A percentile compares a stretch with the other conserved stretches of the same genome.
Conservation (phyloP, 2,113 vertebrate genomes). For the Stegostoma tigrinum region DNA sequence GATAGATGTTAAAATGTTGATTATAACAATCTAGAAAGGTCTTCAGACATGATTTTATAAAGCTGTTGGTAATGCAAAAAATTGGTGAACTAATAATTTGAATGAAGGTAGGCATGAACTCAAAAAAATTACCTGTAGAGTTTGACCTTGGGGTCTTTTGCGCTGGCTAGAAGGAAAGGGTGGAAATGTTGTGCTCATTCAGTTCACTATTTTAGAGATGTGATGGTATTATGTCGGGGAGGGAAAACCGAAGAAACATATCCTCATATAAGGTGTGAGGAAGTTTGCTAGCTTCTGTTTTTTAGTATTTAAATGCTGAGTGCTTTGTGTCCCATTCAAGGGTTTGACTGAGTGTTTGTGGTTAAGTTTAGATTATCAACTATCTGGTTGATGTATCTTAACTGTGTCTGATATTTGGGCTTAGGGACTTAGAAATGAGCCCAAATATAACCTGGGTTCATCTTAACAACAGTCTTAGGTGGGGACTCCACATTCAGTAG, state of each 20-base stretch:
- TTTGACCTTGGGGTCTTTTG: not conserved
- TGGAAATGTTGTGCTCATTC: not conserved
- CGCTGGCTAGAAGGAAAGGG: not conserved
- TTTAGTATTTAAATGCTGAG: not conserved
- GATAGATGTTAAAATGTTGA: not conserved
- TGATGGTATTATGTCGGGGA: not conserved
- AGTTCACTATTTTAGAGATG: not conserved
- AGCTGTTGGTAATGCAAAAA: not conserved
- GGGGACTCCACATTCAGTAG: too few relatives aligned
- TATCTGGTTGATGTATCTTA: not conserved
- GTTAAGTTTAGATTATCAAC: not conserved
- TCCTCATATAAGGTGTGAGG: not conserved
- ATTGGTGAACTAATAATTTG: not conserved
- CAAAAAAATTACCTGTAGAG: not conserved
- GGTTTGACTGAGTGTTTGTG: not conserved
- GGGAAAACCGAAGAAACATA: not conserved
- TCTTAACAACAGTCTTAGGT: too few relatives aligned
- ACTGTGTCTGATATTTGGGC: not conserved
- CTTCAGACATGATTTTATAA: not conserved
- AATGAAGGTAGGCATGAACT: not conserved
- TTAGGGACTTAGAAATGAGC: not conserved
- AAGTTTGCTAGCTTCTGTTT: not conserved
- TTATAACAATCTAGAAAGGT: not conserved
- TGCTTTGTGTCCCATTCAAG: not conserved
- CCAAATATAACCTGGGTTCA: not conserved